Evolutionary conservation across 2,888 invertebrate species (phyloP), one percentile per base, ranked within the genome.

Genomic region (Monoplex corrugatus): DNA sequence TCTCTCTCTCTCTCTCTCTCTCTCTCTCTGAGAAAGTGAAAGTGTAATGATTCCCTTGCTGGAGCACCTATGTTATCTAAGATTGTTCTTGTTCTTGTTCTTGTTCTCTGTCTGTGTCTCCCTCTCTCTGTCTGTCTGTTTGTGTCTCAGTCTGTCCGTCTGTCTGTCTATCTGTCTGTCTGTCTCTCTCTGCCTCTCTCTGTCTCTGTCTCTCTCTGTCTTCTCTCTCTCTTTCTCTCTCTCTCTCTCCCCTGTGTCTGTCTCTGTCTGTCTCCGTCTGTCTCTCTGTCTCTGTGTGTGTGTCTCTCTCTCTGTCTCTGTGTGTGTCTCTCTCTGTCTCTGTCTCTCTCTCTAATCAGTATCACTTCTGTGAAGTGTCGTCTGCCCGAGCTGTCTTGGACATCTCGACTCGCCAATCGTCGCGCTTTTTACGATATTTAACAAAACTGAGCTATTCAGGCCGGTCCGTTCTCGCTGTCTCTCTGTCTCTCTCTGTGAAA

Each of bases 71-170:
- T n/a, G n/a, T n/a, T n/a, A n/a, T n/a, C n/a, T n/a, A n/a, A n/a
- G 50, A 50, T 13, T 50, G 10, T 50, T 16, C 16, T 16, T 50
- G 10, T 50, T 16, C 16, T 16, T 50, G 10, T 50, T 16, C 16
- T 16, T 16, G 8, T 16, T 50, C 50, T 50, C 50, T 50, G 10
- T n/a, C 2, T 83, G n/a, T 86, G 28, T 38, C 38, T 57, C 50
- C n/a, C 57, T 86, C 50, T 86, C 86, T 86, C 44, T 86, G 35
- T 86, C 50, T 57, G 35, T 86, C 50, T 86, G 63, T 86, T 19
- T 86, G 75, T 87, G 28, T 87, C 75, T 87, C 72, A 72, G 75
- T 86, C 38, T 87, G 75, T 87, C 72, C 75, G 44, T 87, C 43
- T 87, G 44, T 87, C 72, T 87, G 43, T 87, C 72, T 87, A 57